Evolutionary conservation across 2,113 vertebrate genomes (phyloP), one percentile per base, ranked within the genome.

Genomic region (Saccopteryx leptura): DNA sequence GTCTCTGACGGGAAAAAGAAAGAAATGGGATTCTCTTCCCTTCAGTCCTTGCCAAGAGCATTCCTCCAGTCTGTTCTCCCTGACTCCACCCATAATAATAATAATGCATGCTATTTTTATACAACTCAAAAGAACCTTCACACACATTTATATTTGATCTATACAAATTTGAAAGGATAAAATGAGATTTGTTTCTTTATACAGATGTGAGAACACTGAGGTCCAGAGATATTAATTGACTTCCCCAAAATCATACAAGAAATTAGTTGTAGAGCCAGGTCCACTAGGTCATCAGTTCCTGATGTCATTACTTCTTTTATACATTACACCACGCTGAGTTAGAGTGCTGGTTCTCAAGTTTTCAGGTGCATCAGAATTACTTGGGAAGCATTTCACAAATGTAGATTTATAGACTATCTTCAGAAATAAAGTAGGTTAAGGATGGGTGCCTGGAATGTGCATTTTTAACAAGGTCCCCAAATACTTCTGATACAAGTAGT

Each of bases 181-280:
- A 88, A 89, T 18, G 26, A 79, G 3, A 80, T 33, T 56, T 84
- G 11, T 48, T 23, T 46, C 24, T 71, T 95, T 95, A 71, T n/a
- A 66, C 23, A 94, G 52, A 90, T 91, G 50, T 91, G 50, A 92
- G 23, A 93, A 90, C n/a, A 93, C 9, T 61, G 78, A 97, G 31
- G n/a, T 68, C 19, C n/a, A 79, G 56, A 91, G 82, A 93, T 84
- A 82, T 84, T 52, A 50, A 89, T 10, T 68, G 74, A 48, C 78
- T 89, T 81, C 46, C 50, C n/a, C 82, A 58, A 88, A 95, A 52
- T 85, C 69, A 88, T 24, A 39, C 7, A 63, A 19, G 46, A 65
- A 96, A 60, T 88, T 50, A 75, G 58, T 46, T 75, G 10, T 21
- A 74, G 11, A 84, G 31, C 6, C 48, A 91, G 33, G 28, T 66